Evolutionary conservation across 2,113 vertebrate species (phyloP).

Genomic region (Calypte anna): DNA sequence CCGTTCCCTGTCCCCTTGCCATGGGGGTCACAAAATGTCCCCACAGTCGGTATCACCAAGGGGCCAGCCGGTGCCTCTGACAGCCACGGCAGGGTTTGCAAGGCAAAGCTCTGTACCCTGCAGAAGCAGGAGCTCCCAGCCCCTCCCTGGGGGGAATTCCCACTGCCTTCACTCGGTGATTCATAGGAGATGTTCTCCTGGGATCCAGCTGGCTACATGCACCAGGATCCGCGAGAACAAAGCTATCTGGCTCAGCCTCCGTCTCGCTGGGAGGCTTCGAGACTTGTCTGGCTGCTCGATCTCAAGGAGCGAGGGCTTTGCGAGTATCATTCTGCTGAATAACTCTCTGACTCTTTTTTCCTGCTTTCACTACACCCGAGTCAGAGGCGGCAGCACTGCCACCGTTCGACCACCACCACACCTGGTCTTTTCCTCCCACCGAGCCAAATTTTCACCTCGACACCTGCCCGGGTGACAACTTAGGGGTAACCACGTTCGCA

Average conservation of each 20-base stretch:
- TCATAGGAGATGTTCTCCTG: too few species aligned
- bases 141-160: not conserved
- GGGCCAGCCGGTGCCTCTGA: rapidly evolving
- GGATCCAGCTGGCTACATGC: too few species aligned
- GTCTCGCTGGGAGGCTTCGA: too few species aligned
- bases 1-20: rapidly evolving
- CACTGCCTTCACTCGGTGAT: not conserved
- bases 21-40: rapidly evolving
- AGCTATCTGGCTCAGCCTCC: rapidly evolving
- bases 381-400: too few species aligned
- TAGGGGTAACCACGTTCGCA: rapidly evolving
- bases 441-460: rapidly evolving
- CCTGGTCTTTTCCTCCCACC: rapidly evolving
- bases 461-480: not conserved
- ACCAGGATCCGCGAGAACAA: not conserved
- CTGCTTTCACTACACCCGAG: rapidly evolving
- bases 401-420: too few species aligned
- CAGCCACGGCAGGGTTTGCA: not conserved
- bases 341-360: not conserved
- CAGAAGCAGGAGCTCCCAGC: not conserved
- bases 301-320: too few species aligned
- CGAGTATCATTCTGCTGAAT: too few species aligned
- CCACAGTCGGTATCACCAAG: rapidly evolving
- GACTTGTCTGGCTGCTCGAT: rapidly evolving
- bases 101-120: not conserved